phyloP scores from a whole-genome alignment of 2,113 vertebrate genomes.

The Rhynchomys soricoides region DNA sequence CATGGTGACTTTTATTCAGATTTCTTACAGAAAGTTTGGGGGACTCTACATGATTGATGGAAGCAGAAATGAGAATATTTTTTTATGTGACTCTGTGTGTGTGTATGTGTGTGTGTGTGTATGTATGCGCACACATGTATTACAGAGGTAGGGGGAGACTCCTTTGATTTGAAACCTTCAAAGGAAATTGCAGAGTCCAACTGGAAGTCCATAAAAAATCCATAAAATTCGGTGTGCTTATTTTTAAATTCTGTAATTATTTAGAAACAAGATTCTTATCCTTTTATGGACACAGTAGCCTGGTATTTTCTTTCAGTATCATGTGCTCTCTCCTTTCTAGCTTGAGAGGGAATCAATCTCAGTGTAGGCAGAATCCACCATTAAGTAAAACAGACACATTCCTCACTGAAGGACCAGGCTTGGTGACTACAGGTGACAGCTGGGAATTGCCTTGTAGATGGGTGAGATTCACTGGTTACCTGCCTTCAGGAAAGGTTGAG shows the following conservation, averaged over 20 bases:
- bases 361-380: background rate
- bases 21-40: background rate
- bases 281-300: background rate
- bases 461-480: background rate
- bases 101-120: too few relatives aligned
- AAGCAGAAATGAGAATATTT: background rate
- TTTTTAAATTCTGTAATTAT: background rate
- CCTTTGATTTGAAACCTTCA: background rate
- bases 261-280: background rate
- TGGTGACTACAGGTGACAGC: background rate
- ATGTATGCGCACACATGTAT: too few relatives aligned
- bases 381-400: background rate
- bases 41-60: background rate
- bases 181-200: slow-evolving; percentile 2
- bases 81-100: too few relatives aligned
- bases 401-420: background rate
- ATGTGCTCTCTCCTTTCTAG: background rate
- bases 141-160: background rate
- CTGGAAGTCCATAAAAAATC: slow-evolving; percentile 30
- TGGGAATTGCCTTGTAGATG: background rate
- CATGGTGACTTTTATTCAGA: background rate
- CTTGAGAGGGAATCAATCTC: background rate
- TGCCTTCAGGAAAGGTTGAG: background rate
- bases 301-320: background rate
- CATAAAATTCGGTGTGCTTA: background rate